Base-by-base conservation (phyloP, 2,113 vertebrate species). In the Semnornis frantzii region DNA sequence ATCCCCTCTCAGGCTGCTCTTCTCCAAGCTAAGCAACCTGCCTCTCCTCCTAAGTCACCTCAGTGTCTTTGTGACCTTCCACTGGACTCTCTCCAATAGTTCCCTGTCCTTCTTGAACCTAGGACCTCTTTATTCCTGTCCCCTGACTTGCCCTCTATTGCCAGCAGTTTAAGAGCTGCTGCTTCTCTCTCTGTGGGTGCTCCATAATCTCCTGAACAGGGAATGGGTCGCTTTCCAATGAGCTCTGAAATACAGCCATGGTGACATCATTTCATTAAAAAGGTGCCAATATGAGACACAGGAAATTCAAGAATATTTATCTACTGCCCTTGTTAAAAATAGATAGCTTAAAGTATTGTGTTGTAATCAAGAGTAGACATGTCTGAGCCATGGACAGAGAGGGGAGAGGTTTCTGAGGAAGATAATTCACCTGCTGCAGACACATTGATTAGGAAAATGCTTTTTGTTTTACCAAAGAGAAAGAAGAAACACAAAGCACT, bases 281-380 rank as follows among this genome's bases (percentile, higher is more conserved):
- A 64, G 15, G 13, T 91, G 71, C 60, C 71, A 78, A 52, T 52
- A 66, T 24, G 25, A 87, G 48, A 57, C 52, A 52, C 48, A 74
- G 85, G 63, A 93, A 85, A 85, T 89, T 82, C 83, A 82, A 82
- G 81, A 93, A 39, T 58, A n/a, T 37, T 59, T 59, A 66, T 82
- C 33, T 85, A 74, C 42, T 63, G 44, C 33, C 24, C 12, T 33
- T 69, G 44, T 69, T 70, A 82, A 86, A 93, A 93, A 86, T 50
- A 84, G 37, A 86, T 62, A 27, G 72, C n/a, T 72, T 83, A 58
- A 75, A 89, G 84, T 82, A 65, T 24, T 73, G 11, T 73, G 4
- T 62, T 89, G 30, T 55, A 70, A 79, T 84, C 50, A 79, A 3
- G 3, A 78, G 42, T 17, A 86, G 63, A 48, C 3, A 12, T 1